A percentile compares a stretch with the other conserved stretches of the same genome.
Conservation (phyloP, 2,797 vertebrate species). For the Malacoctenus gilli region DNA sequence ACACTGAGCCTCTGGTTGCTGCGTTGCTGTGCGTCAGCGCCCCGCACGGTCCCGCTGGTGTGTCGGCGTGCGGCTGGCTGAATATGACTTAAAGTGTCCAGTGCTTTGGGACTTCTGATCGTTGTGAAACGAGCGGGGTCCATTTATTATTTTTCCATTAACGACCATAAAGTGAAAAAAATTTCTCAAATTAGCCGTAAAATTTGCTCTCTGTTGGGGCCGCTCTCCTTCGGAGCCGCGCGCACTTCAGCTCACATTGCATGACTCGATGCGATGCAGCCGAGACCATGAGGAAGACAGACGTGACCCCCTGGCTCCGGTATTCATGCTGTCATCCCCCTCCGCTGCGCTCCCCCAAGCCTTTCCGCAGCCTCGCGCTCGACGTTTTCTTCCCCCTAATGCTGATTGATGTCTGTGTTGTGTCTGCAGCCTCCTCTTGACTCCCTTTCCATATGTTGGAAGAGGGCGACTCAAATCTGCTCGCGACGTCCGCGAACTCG, state of each 20-base stretch:
- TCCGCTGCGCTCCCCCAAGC: background rate
- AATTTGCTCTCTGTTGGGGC: too few relatives aligned
- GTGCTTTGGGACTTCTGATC: too few relatives aligned
- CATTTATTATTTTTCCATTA: too few relatives aligned
- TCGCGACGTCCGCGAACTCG: background rate
- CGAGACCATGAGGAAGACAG: conserved; percentile 21
- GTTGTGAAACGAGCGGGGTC: too few relatives aligned
- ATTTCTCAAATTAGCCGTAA: too few relatives aligned
- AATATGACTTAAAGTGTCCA: too few relatives aligned
- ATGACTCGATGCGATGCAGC: conserved; percentile 3
- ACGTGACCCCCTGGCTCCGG: conserved; percentile 15
- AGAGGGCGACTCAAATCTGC: conserved; percentile 21
- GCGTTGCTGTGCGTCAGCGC: too few relatives aligned
- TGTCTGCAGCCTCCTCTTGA: conserved; percentile 45
- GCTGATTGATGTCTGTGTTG: conserved; percentile 65
- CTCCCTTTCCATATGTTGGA: conserved; percentile 58
- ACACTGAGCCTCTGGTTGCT: too few relatives aligned
- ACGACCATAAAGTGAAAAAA: too few relatives aligned
- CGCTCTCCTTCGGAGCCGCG: too few relatives aligned
- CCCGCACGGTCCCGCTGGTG: too few relatives aligned
- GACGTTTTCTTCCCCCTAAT: conserved; percentile 26
- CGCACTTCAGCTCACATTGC: background rate
- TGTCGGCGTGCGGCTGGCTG: too few relatives aligned
- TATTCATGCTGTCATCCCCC: conserved; percentile 6
- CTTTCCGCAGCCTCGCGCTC: conserved; percentile 4